Base-by-base conservation (phyloP, 2,113 vertebrate genomes). In the Raja brachyura region DNA sequence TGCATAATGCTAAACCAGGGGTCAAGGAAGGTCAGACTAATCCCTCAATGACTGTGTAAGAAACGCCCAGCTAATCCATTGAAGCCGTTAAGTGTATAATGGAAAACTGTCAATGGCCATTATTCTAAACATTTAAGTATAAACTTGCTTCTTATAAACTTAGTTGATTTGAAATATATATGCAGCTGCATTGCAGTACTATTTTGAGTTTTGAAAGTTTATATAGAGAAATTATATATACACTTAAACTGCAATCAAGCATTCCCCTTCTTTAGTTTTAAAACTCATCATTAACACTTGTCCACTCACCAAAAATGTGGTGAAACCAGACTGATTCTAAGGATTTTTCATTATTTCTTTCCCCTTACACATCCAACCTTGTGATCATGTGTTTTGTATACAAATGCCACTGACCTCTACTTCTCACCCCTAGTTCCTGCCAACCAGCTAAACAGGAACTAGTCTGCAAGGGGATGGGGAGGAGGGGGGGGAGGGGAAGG, bases 11-110 rank as follows among this genome's bases (percentile, higher is more conserved):
- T 92, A 92, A 92, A 92, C 90, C 68, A 92, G 90, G 68, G 90
- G 90, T 92, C 90, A 92, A 92, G 90, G 90, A 92, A 92, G 90
- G 90, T 92, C 90, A 92, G 90, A 92, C 90, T 92, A 92, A 92
- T 92, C 90, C 90, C 68, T 92, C 90, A 92, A 92, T 92, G 90
- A 92, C 90, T 92, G 90, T 92, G 90, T 92, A 92, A 92, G 90
- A 28, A 92, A 92, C 90, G 68, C 90, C 90, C 90, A 92, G 90
- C 90, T 92, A 92, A 92, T 92, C 66, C 90, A 92, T 92, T 92
- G 90, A 92, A 92, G 90, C 90, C 48, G 66, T 92, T 92, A 92
- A 92, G 90, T 92, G 90, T 92, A 92, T 92, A 92, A 92, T 92
- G 90, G 90, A 20, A 73, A 92, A 39, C 90, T 92, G 68, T 92